Evolutionary conservation across 2,888 invertebrate species (phyloP).

Genomic region (Athalia circularis): DNA sequence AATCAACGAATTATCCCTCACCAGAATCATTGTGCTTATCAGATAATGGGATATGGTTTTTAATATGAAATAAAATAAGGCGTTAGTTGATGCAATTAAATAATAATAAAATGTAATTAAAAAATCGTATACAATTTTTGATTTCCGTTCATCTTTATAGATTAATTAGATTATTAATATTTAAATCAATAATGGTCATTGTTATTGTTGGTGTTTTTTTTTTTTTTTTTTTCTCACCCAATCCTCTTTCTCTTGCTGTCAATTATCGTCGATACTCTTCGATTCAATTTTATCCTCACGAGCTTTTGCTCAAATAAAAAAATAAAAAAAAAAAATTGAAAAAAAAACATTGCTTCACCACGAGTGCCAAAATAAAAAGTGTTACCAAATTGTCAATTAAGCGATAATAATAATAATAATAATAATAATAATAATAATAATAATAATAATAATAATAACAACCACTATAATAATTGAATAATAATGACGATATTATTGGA

Average conservation of each 20-base stretch:
- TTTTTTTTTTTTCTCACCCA: neutral
- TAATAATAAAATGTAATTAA: slow-evolving; percentile 73
- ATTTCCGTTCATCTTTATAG: slow-evolving; percentile 60
- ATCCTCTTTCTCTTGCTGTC: too few relatives aligned
- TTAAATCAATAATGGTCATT: neutral
- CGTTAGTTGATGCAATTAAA: slow-evolving; percentile 58
- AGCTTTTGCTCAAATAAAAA: neutral
- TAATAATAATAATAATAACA: slow-evolving; percentile 12
- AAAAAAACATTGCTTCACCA: slow-evolving; percentile 35
- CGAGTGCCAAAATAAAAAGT: slow-evolving; percentile 42
- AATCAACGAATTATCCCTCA: too few relatives aligned
- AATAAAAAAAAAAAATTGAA: neutral
- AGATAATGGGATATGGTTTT: too few relatives aligned
- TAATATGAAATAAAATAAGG: slow-evolving; percentile 42
- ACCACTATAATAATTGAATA: slow-evolving; percentile 2
- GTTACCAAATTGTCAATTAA: slow-evolving; percentile 32
- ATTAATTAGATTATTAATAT: neutral
- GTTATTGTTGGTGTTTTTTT: neutral
- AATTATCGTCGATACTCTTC: neutral
- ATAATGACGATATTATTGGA: neutral
- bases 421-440: slow-evolving; percentile 8
- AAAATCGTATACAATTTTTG: slow-evolving; percentile 72
- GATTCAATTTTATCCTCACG: neutral
- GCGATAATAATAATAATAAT: neutral
- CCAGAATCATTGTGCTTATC: too few relatives aligned